Base-by-base conservation (phyloP, 2,888 invertebrate genomes). In the Cantharis nigra region DNA sequence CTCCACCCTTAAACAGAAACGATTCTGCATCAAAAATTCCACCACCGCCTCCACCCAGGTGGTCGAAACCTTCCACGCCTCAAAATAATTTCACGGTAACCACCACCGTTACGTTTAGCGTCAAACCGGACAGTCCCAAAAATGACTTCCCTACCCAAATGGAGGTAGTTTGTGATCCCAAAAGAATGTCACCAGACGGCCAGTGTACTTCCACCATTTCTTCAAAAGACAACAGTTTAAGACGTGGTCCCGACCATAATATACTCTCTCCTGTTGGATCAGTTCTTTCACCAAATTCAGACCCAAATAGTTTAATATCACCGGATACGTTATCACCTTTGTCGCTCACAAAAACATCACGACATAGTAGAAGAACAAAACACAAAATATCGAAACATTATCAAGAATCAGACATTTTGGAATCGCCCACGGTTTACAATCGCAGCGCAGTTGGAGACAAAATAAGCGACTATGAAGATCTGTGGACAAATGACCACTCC, bases 391-490 rank as follows among this genome's bases (percentile, higher is more conserved):
- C 94, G 83, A 92, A 90, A 85, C 94, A 94, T 88, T 94, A 94
- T 87, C 93, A 94, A 90, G 92, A 92, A 90, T 95, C 95, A 16
- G 95, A 96, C 86, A 96, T 96, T 79, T 89, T 96, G 81, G 96
- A 96, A 87, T 95, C 96, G 73, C 94, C 94, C 33, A 93, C 93
- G 79, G 91, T 94, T 72, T 97, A 97, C 85, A 97, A 95, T 86
- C 91, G 95, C 83, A 97, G 97, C 88, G 95, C 95, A 1, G 91
- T 97, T 33, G 94, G 95, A 79, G 98, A 98, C 86, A 97, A 97
- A 90, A 94, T 96, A 69, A 97, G 97, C 83, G 98, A 98, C 88
- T 98, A 98, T 86, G 98, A 98, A 89, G 98, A 98, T 87, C 94
- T 98, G 83, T 98, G 98, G 97, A 85, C 86, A 16, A 87, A 85